These are phyloP conservation scores for Coptotermes formosanus DNA, from an alignment of 1,140 invertebrate genomes.

Conservation along the genomic window DNA sequence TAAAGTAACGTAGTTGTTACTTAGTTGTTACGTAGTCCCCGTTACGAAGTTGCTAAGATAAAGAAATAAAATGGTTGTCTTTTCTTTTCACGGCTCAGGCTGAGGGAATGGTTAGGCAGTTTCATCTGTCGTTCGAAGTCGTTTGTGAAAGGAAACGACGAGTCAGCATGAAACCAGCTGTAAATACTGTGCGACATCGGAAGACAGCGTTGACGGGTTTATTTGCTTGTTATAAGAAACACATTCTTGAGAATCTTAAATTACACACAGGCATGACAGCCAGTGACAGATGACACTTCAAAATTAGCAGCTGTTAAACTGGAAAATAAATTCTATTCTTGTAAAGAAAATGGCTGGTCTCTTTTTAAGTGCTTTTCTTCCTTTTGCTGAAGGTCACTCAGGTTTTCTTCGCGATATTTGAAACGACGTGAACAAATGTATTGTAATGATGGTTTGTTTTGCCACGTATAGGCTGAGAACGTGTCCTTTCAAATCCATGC, in stretches of 20 bases:
- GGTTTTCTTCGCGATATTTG: not conserved
- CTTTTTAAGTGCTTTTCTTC: not conserved
- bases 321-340: not conserved
- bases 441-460: no score
- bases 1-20: no score
- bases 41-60: no score
- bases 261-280: not conserved
- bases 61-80: no score
- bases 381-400: not conserved
- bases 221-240: not conserved
- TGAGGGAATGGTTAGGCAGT: not conserved
- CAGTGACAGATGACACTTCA: not conserved
- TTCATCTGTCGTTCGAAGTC: not conserved
- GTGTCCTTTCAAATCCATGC: no score
- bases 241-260: not conserved
- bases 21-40: no score
- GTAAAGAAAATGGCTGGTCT: not conserved
- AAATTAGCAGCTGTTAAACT: not conserved
- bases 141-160: not conserved
- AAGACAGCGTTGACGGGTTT: not conserved
- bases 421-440: no score
- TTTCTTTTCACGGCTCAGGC: no score
- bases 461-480: no score
- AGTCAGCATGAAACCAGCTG: not conserved
- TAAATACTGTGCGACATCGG: not conserved